phyloP scores from a whole-genome alignment of 2,113 vertebrate species.

The Hyperopisus bebe region DNA sequence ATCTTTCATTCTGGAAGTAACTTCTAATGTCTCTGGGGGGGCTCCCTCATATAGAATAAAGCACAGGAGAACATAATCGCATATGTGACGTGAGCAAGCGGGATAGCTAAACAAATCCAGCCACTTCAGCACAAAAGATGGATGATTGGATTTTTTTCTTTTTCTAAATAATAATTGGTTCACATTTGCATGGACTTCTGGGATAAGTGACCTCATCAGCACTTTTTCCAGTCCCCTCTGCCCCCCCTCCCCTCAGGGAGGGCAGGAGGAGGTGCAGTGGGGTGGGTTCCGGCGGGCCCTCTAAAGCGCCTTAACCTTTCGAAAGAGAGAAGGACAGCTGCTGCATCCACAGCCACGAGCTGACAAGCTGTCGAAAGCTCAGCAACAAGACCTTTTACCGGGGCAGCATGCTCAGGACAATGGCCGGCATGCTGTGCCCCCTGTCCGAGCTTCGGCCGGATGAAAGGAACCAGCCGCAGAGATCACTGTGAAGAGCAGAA shows the following conservation, averaged over 20 bases:
- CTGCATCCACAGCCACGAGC: constrained; percentile 60
- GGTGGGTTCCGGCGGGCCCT: constrained; percentile 41
- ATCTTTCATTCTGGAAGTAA: neutral
- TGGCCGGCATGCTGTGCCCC: neutral
- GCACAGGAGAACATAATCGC: neutral
- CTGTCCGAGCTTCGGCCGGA: neutral
- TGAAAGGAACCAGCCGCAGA: neutral
- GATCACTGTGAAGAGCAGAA: neutral
- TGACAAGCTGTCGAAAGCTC: constrained; percentile 57
- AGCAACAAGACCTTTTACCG: constrained; percentile 51
- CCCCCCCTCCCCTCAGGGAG: constrained; percentile 34
- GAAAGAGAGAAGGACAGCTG: constrained; percentile 43
- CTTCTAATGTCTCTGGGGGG: neutral
- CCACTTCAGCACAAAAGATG: constrained; percentile 11
- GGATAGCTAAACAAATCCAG: neutral
- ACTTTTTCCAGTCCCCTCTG: constrained; percentile 36
- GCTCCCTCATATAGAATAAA: neutral
- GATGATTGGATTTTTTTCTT: neutral
- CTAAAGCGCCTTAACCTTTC: constrained; percentile 62
- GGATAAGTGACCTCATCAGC: constrained; percentile 54
- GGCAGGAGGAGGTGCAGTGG: constrained; percentile 27
- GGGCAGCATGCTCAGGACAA: neutral
- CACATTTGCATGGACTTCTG: constrained; percentile 57
- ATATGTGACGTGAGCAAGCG: neutral
- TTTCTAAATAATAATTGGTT: constrained; percentile 46